Evolutionary conservation across 2,797 vertebrate species (phyloP), one percentile per base, ranked within the genome.

Genomic region (Mus caroli): DNA sequence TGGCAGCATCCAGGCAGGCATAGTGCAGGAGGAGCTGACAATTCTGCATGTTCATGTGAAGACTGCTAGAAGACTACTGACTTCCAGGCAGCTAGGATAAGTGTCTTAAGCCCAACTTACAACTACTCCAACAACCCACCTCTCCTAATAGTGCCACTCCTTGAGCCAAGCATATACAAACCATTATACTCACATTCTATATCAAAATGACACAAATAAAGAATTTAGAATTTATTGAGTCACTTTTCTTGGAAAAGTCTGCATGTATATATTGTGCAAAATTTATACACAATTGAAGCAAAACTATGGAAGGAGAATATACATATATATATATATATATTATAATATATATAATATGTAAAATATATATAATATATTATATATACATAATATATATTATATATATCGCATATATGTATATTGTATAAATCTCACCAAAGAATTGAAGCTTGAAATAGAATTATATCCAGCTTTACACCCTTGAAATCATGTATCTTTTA

Each of bases 401-500:
- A 64, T 64, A 64, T 64, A 13, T 13, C 24, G 11, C 24, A 64
- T 60, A 60, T 26, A 43, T 62, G 24, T 62, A 6, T 34, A 67
- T 67, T 67, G 17, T 62, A 46, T 46, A 40, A 3, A 26, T 50
- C 13, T 67, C 52, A 88, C 31, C 76, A 40, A 93, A 92, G 37
- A 91, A 67, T n/a, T 20, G 43, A 17, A n/a, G 13, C 40, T 77
- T 80, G 34, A 91, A 91, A 89, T 31, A 93, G 8, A 84, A 96
- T 86, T 86, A 94, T 79, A 9, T 89, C 28, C 8, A 60, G 80
- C 54, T 79, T 92, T 79, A 62, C 31, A 75, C 82, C 24, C 9
- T 62, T 75, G 56, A 94, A 94, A 60, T 93, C 58, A 92, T 94
- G 78, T 73, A 62, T 62, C 34, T 92, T 87, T 5, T 14, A 79